Base-by-base conservation (phyloP, 2,888 invertebrate genomes). In the Drosophila demipolita region DNA sequence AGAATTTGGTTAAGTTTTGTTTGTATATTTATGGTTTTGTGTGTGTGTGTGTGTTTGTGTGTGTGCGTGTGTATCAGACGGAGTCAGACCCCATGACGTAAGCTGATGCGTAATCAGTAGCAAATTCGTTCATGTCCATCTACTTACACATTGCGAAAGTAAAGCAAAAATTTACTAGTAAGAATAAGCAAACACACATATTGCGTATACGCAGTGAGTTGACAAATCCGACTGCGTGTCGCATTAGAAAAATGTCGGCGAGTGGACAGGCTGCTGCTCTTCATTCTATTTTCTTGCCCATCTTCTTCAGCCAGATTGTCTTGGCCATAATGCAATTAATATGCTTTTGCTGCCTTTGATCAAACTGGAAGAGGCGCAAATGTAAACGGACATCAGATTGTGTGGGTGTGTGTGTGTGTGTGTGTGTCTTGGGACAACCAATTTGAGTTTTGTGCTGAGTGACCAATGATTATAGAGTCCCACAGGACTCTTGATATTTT, bases 101-200 rank as follows among this genome's bases (percentile, higher is more conserved):
- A 87, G 72, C 78, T 84, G 90, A 72, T 75, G 76, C 74, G 85
- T 87, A 89, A 84, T 84, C 90, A 84, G 84, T 69, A 73, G 76
- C 79, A 78, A 84, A 87, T 76, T 75, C 75, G 73, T 75, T 73
- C 71, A 84, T 73, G 73, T 59, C 83, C 77, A 80, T 73, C 76
- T 76, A 61, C 64, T 59, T 57, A 71, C 58, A 64, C 57, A 72
- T 66, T 73, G 65, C 71, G 65, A 66, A 61, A 61, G 71, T 54
- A 49, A 57, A 26, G 61, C 78, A 72, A 62, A 81, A 75, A 77
- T 59, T 61, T 64, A 48, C 53, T 49, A 33, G 32, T 23, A 49
- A n/a, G 29, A 12, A 53, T 26, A 49, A 4, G 38, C 23, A 23
- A 32, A n/a, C 26, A 4, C 42, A 59, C 48, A 66, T 73, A 72